Evolutionary conservation across 1,140 invertebrate species (phyloP).

Genomic region (Dendroctonus ponderosae): DNA sequence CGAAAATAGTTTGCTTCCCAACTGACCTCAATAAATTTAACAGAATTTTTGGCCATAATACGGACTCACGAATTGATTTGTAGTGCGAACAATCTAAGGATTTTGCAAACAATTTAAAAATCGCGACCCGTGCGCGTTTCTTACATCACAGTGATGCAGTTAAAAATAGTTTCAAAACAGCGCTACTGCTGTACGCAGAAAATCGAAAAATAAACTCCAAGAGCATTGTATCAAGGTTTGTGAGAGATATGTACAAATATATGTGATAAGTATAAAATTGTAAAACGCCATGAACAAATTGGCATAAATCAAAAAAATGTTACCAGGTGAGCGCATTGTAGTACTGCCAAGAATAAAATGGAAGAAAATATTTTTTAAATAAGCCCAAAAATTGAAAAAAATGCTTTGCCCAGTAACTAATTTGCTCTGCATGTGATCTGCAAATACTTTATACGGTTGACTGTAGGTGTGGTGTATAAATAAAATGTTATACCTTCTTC

Average conservation of each 20-base stretch:
- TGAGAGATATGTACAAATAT: slow-evolving; percentile 29
- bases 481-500: too few species aligned
- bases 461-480: too few species aligned
- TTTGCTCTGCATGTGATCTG: too few species aligned
- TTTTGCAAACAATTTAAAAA: slow-evolving; percentile 17
- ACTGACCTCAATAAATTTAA: slow-evolving; percentile 38
- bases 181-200: slow-evolving; percentile 31
- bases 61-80: background rate
- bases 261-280: slow-evolving; percentile 35
- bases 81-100: slow-evolving; percentile 1
- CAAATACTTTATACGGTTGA: too few species aligned
- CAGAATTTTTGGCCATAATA: slow-evolving; percentile 15
- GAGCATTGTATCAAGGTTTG: slow-evolving; percentile 10
- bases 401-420: too few species aligned
- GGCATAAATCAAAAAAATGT: too few species aligned
- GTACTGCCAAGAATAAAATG: too few species aligned
- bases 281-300: slow-evolving; percentile 49
- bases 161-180: slow-evolving; percentile 40
- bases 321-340: too few species aligned
- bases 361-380: too few species aligned
- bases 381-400: too few species aligned
- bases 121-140: slow-evolving; percentile 7
- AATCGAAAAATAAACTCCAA: slow-evolving; percentile 28
- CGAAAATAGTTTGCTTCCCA: slow-evolving; percentile 11
- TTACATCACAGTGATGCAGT: slow-evolving; percentile 27